phyloP scores from a whole-genome alignment of 2,113 vertebrate genomes.

The Pygoscelis adeliae region DNA sequence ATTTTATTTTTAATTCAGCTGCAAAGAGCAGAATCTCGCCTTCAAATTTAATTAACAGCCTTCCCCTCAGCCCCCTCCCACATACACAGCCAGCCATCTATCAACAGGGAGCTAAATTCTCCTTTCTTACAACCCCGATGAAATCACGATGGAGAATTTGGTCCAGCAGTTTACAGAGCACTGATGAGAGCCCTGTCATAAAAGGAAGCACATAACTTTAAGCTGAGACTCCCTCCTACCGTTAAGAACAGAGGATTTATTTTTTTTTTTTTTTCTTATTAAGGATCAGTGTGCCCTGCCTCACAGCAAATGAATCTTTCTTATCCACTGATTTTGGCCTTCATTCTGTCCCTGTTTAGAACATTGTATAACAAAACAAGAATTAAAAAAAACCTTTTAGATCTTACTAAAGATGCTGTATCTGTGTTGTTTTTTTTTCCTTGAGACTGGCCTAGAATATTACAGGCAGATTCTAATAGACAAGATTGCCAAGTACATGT shows the following conservation, averaged over 20 bases:
- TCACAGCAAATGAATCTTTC: neutral
- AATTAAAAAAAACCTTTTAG: rapidly evolving
- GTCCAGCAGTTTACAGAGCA: neutral
- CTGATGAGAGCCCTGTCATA: neutral
- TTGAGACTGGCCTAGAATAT: neutral
- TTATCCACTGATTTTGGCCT: neutral
- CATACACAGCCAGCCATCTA: slow-evolving; percentile 57
- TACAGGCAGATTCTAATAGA: neutral
- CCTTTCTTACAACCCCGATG: neutral
- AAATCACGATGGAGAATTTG: slow-evolving; percentile 10
- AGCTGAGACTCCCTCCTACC: neutral
- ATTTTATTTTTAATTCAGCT: slow-evolving; percentile 79
- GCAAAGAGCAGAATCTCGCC: slow-evolving; percentile 72
- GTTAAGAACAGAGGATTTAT: neutral
- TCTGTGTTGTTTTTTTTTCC: neutral
- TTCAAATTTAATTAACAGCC: slow-evolving; percentile 80
- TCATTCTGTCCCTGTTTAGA: neutral
- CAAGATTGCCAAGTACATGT: neutral
- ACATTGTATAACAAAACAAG: neutral
- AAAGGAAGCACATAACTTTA: neutral
- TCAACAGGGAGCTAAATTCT: slow-evolving; percentile 57
- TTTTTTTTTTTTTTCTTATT: neutral
- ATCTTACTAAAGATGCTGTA: neutral
- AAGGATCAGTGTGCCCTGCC: neutral
- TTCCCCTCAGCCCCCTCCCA: slow-evolving; percentile 51